These are phyloP conservation scores for Myripristis jacobus DNA, from an alignment of 2,797 vertebrate genomes.

Conservation along the genomic window DNA sequence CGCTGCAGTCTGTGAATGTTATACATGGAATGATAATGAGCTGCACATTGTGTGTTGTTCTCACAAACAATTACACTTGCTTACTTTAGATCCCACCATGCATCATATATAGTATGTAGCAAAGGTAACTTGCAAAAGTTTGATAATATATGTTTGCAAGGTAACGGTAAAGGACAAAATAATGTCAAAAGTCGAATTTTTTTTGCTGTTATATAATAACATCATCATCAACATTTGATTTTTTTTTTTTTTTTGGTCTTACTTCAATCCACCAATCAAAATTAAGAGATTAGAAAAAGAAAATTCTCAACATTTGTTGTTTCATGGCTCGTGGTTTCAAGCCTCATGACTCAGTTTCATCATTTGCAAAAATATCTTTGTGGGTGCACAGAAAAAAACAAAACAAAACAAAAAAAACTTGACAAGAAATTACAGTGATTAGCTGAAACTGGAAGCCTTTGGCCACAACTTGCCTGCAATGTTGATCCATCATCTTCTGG, in stretches of 20 bases:
- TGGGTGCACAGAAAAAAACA: too few relatives aligned
- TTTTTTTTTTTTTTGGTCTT: not conserved
- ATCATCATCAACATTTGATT: too few relatives aligned
- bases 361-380: too few relatives aligned
- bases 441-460: not conserved
- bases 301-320: too few relatives aligned
- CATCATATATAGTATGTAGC: not conserved
- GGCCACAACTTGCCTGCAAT: not conserved
- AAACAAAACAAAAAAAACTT: too few relatives aligned
- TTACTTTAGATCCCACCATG: too few relatives aligned
- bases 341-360: too few relatives aligned
- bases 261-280: not conserved
- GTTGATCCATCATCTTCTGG: not conserved
- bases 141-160: not conserved
- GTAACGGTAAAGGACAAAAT: not conserved
- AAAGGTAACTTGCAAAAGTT: not conserved
- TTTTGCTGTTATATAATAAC: too few relatives aligned
- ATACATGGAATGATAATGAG: slow-evolving; percentile 16
- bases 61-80: not conserved
- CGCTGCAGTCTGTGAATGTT: slow-evolving; percentile 9
- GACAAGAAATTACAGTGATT: not conserved
- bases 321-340: too few relatives aligned
- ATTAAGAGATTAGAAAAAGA: too few relatives aligned
- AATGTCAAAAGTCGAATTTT: too few relatives aligned
- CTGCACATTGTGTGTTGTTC: not conserved